Percentiles rank a stretch among this genome's conserved stretches.
These are phyloP conservation scores for Petrocephalus schoutedeni DNA, from an alignment of 2,797 vertebrate species.

Conservation along the genomic window DNA sequence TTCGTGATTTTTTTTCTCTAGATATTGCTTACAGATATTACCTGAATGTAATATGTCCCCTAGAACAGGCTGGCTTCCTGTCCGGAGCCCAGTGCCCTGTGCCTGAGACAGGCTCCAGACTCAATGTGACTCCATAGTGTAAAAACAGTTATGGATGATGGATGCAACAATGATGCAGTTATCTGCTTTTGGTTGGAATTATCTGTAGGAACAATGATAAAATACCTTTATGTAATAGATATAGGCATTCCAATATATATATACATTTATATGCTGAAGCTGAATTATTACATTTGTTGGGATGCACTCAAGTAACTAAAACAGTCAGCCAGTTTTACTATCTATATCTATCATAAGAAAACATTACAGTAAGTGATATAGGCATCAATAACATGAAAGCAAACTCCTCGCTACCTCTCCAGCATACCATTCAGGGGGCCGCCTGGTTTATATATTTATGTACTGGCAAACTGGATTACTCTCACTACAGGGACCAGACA, in stretches of 20 bases:
- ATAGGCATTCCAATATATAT: background rate
- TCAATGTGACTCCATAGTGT: background rate
- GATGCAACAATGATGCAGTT: background rate
- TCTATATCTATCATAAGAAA: slow-evolving; percentile 8
- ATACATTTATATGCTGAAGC: background rate
- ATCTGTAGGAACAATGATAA: background rate
- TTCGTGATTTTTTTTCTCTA: background rate
- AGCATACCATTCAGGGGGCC: background rate
- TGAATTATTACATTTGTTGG: background rate
- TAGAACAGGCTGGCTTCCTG: no score
- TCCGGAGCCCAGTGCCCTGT: no score
- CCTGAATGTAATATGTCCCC: background rate
- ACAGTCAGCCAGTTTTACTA: background rate
- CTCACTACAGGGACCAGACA: background rate
- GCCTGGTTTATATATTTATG: background rate
- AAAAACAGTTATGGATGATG: background rate
- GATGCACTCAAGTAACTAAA: background rate
- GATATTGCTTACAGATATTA: background rate
- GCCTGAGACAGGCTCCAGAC: background rate
- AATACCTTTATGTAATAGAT: slow-evolving; percentile 1
- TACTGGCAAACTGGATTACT: background rate
- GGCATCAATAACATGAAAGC: background rate
- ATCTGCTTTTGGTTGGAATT: background rate
- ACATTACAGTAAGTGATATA: background rate
- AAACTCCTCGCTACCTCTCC: background rate